These are phyloP conservation scores for Deroptyus accipitrinus DNA, from an alignment of 2,113 vertebrate species.

Conservation along the genomic window DNA sequence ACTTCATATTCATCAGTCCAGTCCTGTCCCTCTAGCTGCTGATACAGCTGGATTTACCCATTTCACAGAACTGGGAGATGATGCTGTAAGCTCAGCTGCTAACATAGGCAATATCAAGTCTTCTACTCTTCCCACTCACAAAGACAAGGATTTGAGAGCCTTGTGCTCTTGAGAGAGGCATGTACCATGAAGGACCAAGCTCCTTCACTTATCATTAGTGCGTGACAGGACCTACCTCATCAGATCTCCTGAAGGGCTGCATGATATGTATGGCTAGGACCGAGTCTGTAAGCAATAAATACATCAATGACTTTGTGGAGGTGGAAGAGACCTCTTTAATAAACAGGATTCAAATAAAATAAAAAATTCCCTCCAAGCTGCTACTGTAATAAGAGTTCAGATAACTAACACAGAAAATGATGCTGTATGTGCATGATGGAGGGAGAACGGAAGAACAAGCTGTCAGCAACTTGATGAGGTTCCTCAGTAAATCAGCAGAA, in stretches of 20 bases:
- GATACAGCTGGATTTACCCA: background rate
- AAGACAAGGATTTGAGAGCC: background rate
- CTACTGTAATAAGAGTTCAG: slow-evolving; percentile 69
- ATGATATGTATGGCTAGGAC: background rate
- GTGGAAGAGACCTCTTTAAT: slow-evolving; percentile 75
- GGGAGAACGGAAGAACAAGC: slow-evolving; percentile 73
- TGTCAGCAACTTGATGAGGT: slow-evolving; percentile 72
- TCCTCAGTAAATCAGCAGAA: slow-evolving; percentile 79
- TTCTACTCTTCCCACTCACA: background rate
- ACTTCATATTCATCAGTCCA: background rate
- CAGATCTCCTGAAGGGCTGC: background rate
- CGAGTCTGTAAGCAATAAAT: slow-evolving; percentile 54
- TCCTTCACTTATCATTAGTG: background rate
- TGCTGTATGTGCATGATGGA: slow-evolving; percentile 65
- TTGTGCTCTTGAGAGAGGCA: background rate
- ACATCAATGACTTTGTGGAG: slow-evolving; percentile 62
- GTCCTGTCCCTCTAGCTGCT: background rate
- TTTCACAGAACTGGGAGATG: background rate
- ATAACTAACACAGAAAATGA: slow-evolving; percentile 68
- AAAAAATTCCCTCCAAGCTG: slow-evolving; percentile 61
- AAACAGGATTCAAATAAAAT: slow-evolving; percentile 71
- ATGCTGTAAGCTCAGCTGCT: background rate
- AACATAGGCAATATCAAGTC: background rate
- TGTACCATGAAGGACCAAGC: background rate
- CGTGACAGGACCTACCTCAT: background rate